A percentile compares a stretch with the other conserved stretches of the same genome.
Evolutionary conservation across 2,797 vertebrate genomes (phyloP).

Genomic region (Spheniscus humboldti): DNA sequence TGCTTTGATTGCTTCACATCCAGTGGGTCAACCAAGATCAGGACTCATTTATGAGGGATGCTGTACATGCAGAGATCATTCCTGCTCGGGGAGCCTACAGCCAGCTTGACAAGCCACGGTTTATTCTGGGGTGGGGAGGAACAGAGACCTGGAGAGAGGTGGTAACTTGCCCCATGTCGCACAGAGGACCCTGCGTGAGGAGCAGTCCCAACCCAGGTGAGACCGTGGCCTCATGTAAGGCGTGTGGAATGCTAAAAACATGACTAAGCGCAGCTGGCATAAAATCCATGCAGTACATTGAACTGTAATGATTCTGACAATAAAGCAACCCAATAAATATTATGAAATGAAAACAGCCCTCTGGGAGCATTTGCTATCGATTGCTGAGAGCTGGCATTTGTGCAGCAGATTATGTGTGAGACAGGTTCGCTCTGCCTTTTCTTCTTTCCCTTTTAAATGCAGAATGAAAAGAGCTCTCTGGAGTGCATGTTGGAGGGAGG

Average conservation of each 20-base stretch:
- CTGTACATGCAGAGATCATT: neutral
- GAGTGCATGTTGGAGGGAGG: neutral
- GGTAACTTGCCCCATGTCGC: neutral
- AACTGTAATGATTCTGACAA: constrained; percentile 75
- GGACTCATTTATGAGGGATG: neutral
- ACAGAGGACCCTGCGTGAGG: neutral
- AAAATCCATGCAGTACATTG: constrained; percentile 72
- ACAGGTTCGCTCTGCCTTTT: constrained; percentile 41
- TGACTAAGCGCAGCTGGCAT: constrained; percentile 64
- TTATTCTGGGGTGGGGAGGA: neutral
- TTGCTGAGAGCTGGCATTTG: constrained; percentile 53
- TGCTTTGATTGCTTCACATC: neutral
- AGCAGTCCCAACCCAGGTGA: neutral
- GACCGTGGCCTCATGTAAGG: neutral
- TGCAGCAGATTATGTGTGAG: constrained; percentile 7
- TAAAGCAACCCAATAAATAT: constrained; percentile 73
- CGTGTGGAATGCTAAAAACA: constrained; percentile 49
- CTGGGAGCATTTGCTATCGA: constrained; percentile 60
- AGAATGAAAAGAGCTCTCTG: constrained; percentile 36
- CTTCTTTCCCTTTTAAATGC: constrained; percentile 27
- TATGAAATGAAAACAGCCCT: constrained; percentile 73
- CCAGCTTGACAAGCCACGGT: neutral
- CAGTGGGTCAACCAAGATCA: neutral
- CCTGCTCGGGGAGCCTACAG: neutral
- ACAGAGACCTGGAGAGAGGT: neutral